Conservation (phyloP, 1,140 invertebrate species). For the Mizuhopecten yessoensis region DNA sequence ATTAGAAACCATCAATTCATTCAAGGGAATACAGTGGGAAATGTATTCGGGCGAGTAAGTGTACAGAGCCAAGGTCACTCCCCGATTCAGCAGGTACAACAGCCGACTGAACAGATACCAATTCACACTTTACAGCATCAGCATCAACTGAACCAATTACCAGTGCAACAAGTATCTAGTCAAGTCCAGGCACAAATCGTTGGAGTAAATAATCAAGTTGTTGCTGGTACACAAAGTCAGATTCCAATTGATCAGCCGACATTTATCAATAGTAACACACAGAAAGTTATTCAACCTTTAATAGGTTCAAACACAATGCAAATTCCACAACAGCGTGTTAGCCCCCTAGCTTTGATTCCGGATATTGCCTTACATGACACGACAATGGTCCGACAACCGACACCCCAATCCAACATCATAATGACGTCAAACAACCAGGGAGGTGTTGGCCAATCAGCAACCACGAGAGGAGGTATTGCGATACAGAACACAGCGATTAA, state of each 20-base stretch:
- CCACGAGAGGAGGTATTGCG: neutral
- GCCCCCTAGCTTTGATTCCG: neutral
- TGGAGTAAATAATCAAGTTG: no score
- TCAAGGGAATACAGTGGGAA: neutral
- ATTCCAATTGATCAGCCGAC: neutral
- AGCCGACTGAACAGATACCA: neutral
- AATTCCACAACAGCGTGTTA: neutral
- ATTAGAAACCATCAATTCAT: neutral
- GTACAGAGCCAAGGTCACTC: neutral
- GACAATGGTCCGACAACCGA: neutral
- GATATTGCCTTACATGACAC: neutral
- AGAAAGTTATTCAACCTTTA: neutral
- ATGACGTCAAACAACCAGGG: neutral
- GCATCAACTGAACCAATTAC: neutral
- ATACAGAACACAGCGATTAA: neutral
- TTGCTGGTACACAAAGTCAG: no score
- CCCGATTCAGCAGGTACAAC: neutral
- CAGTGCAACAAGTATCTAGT: neutral
- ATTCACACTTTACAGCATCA: neutral
- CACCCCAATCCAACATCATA: neutral
- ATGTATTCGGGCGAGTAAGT: neutral
- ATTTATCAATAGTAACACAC: neutral
- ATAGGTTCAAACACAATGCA: constrained; percentile 16
- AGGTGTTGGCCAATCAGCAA: neutral
- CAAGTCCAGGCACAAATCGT: no score